A percentile compares a stretch with the other conserved stretches of the same genome.
Conservation (phyloP, 1,140 invertebrate species). For the Tribolium madens region DNA sequence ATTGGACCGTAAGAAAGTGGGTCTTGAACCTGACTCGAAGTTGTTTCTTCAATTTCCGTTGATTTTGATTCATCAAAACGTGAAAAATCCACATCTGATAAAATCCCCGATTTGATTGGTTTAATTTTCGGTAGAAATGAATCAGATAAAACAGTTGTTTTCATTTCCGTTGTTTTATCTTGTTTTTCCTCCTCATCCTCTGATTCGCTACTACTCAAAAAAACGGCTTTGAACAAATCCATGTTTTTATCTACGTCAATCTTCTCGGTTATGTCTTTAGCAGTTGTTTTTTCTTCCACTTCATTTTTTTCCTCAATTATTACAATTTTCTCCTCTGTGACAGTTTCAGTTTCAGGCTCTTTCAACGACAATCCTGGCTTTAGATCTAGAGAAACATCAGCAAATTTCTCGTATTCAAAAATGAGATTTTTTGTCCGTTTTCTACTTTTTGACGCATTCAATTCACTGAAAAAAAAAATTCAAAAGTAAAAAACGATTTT, state of each 20-base stretch:
- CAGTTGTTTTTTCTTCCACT: conserved; percentile 8
- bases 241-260: conserved; percentile 61
- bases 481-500: background rate
- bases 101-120: conserved; percentile 61
- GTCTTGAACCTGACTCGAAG: conserved; percentile 21
- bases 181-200: conserved; percentile 51
- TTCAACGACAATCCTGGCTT: conserved; percentile 55
- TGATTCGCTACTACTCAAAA: conserved; percentile 61
- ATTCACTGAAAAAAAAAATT: conserved; percentile 54
- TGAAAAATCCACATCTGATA: conserved; percentile 60
- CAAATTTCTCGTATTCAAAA: conserved; percentile 62
- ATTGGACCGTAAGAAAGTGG: background rate
- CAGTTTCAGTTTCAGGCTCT: background rate
- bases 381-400: conserved; percentile 49
- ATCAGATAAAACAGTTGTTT: conserved; percentile 57
- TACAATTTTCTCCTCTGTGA: background rate
- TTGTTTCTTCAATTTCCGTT: conserved; percentile 21
- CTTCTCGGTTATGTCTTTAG: conserved; percentile 61
- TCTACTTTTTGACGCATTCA: conserved; percentile 50
- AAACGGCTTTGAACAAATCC: conserved; percentile 63
- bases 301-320: conserved; percentile 28
- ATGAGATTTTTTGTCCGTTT: conserved; percentile 62
- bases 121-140: conserved; percentile 62
- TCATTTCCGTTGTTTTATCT: conserved; percentile 52
- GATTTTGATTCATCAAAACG: conserved; percentile 14